Evolutionary conservation across 2,113 vertebrate species (phyloP), one percentile per base, ranked within the genome.

Genomic region (Sinocyclocheilus rhinocerous): DNA sequence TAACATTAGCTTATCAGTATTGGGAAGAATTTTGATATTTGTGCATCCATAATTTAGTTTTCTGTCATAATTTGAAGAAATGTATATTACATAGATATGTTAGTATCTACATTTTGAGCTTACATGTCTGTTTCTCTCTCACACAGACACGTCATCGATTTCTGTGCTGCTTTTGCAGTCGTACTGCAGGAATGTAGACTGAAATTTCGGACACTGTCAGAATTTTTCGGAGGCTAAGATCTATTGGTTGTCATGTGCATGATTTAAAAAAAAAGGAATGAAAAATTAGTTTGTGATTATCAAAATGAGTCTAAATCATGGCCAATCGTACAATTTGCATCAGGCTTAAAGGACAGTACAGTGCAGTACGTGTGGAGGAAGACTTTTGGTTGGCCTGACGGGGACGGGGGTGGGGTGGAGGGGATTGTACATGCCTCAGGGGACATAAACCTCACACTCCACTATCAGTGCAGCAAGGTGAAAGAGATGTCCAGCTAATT

Each of bases 401-500:
- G 72, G 61, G 57, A 29, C 24, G 57, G 8, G 33, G 50, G 55
- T 79, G 77, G 77, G 69, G 26, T 75, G 67, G 79, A 76, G 78
- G 59, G 55, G 77, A 63, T 87, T 82, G 88, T 84, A 89, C 84
- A 87, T 75, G 89, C 88, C 87, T 89, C 84, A 81, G 84, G 90
- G 82, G 89, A 89, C 86, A 84, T 87, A 80, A 87, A 81, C 65
- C 86, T 84, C 87, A 89, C 84, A 84, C 88, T 84, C 85, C 81
- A 69, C 83, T 88, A 89, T 89, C 86, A 85, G 83, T 69, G 80
- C 88, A 84, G 88, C 88, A 89, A 90, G 91, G 90, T 90, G 89
- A 87, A 87, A 89, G 86, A 89, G 89, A 90, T 87, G 91, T 92
- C 91, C 89, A 86, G 90, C 89, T 92, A 91, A 91, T 91, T 91